Evolutionary conservation across 2,888 invertebrate species (phyloP).

Genomic region (Chesias legatella): DNA sequence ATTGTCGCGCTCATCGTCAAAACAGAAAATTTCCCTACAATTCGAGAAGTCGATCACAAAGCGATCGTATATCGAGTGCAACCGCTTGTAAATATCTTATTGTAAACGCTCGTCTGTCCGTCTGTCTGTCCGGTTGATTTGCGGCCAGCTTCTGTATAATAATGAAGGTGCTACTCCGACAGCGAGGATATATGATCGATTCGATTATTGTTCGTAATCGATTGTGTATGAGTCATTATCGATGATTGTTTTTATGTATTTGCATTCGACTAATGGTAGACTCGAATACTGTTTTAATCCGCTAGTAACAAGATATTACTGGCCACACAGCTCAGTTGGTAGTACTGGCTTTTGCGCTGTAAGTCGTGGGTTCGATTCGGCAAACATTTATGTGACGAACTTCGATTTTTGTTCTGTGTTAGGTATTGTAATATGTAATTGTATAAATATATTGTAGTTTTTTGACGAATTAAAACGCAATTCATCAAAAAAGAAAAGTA

Average conservation of each 20-base stretch:
- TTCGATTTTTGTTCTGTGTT: no score
- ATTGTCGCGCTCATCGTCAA: constrained; percentile 40
- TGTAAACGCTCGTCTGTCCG: constrained; percentile 62
- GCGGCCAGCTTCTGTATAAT: constrained; percentile 64
- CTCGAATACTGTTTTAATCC: no score
- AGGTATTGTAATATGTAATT: no score
- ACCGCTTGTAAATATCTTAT: constrained; percentile 67
- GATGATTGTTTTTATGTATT: background rate
- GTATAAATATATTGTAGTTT: no score
- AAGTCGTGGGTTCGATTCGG: no score
- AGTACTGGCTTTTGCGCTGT: no score
- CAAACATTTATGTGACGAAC: no score
- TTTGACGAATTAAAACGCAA: no score
- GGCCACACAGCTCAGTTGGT: no score
- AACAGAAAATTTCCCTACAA: constrained; percentile 50
- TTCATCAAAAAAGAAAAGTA: no score
- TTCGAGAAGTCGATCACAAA: constrained; percentile 27
- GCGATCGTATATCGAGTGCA: constrained; percentile 32
- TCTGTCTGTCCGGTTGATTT: constrained; percentile 62
- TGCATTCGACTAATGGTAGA: background rate
- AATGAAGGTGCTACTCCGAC: constrained; percentile 65
- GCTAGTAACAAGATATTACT: no score
- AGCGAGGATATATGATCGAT: constrained; percentile 54
- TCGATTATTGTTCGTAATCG: constrained; percentile 53
- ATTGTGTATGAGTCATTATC: constrained; percentile 26